phyloP scores from a whole-genome alignment of 2,888 invertebrate genomes.

The Phaonia tiefii region DNA sequence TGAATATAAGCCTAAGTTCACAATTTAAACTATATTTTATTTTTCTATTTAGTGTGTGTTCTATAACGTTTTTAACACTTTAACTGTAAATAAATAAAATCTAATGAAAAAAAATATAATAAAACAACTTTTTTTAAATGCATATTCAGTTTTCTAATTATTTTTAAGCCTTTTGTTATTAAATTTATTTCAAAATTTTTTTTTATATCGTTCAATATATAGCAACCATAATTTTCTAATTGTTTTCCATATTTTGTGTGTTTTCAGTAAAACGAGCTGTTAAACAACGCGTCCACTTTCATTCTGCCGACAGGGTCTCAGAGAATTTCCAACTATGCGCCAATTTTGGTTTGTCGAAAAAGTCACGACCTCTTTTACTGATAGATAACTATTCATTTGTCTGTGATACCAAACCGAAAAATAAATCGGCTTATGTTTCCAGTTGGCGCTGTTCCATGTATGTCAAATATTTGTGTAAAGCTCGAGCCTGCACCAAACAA shows the following conservation, averaged over 20 bases:
- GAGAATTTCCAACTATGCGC: constrained; percentile 66
- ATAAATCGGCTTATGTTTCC: constrained; percentile 62
- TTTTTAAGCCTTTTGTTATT: constrained; percentile 29
- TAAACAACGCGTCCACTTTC: constrained; percentile 42
- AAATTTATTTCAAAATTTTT: neutral
- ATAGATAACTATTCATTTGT: constrained; percentile 68
- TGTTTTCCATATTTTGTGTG: constrained; percentile 28
- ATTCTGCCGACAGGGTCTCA: constrained; percentile 53
- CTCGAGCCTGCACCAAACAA: constrained; percentile 69
- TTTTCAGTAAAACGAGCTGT: constrained; percentile 51
- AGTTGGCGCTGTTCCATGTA: constrained; percentile 71
- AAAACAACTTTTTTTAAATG: constrained; percentile 16
- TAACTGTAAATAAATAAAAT: neutral
- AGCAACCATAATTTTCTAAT: neutral
- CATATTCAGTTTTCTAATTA: constrained; percentile 4
- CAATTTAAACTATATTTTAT: too few relatives aligned
- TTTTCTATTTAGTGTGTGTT: too few relatives aligned
- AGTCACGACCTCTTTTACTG: constrained; percentile 63
- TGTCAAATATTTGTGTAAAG: constrained; percentile 69
- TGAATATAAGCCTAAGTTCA: too few relatives aligned
- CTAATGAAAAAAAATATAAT: neutral
- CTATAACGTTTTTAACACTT: too few relatives aligned
- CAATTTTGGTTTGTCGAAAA: constrained; percentile 68
- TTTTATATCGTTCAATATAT: too few relatives aligned
- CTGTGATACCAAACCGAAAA: constrained; percentile 63